Percentiles rank a stretch among this genome's conserved stretches.
Evolutionary conservation across 2,888 invertebrate species (phyloP).

Genomic region (Eristalinus aeneus): DNA sequence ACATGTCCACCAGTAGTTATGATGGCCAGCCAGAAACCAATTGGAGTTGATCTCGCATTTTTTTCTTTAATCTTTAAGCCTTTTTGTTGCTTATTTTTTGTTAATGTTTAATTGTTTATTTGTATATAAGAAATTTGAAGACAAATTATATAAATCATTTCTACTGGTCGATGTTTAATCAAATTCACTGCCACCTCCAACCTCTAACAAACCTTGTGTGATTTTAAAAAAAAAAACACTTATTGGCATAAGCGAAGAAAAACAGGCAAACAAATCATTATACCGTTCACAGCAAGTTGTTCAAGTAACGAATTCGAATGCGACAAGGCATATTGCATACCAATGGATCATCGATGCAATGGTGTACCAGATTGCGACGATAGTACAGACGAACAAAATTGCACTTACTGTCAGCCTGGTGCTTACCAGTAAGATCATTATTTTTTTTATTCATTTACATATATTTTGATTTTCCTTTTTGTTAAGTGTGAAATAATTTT

Average conservation of each 20-base stretch:
- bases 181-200: neutral
- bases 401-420: slow-evolving; percentile 78
- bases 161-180: slow-evolving; percentile 66
- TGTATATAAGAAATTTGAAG: slow-evolving; percentile 10
- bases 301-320: slow-evolving; percentile 82
- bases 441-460: slow-evolving; percentile 32
- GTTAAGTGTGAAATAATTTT: neutral
- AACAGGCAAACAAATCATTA: slow-evolving; percentile 50
- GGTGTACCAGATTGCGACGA: slow-evolving; percentile 82
- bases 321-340: slow-evolving; percentile 84
- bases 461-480: neutral
- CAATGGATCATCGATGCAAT: slow-evolving; percentile 82
- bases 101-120: slow-evolving; percentile 8
- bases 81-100: slow-evolving; percentile 24
- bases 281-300: slow-evolving; percentile 77
- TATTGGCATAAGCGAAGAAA: neutral
- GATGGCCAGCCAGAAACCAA: slow-evolving; percentile 43
- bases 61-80: slow-evolving; percentile 23
- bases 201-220: neutral
- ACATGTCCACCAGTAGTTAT: slow-evolving; percentile 66
- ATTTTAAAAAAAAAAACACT: neutral
- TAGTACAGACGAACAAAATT: slow-evolving; percentile 82
- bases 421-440: slow-evolving; percentile 79
- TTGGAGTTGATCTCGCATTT: neutral
- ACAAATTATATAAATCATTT: slow-evolving; percentile 49